Percentiles rank a stretch among this genome's conserved stretches.
These are phyloP conservation scores for Drosophila yooni DNA, from an alignment of 2,888 invertebrate genomes.

Conservation along the genomic window DNA sequence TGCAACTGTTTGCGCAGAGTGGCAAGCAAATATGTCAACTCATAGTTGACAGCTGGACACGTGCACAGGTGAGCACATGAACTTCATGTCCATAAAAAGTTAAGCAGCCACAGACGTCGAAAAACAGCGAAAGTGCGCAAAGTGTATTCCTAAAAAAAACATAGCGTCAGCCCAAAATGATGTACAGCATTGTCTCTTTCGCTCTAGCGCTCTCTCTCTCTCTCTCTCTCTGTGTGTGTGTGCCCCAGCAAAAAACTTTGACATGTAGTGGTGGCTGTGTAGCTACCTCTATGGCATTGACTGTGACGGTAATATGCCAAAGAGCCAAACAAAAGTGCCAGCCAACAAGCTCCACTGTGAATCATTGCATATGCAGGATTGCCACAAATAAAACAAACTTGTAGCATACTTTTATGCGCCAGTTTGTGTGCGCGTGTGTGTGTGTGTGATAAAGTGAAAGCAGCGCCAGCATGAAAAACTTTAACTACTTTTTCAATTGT, in stretches of 20 bases:
- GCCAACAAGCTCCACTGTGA: slow-evolving; percentile 46
- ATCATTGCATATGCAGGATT: slow-evolving; percentile 68
- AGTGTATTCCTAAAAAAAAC: slow-evolving; percentile 54
- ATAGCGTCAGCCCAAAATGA: slow-evolving; percentile 26
- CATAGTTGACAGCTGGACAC: slow-evolving; percentile 42
- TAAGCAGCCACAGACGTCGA: slow-evolving; percentile 47
- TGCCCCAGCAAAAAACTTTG: not conserved
- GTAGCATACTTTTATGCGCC: slow-evolving; percentile 47
- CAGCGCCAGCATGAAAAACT: slow-evolving; percentile 68
- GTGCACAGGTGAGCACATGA: slow-evolving; percentile 42
- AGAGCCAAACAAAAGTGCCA: slow-evolving; percentile 59
- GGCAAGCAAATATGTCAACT: slow-evolving; percentile 56
- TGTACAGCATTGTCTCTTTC: slow-evolving; percentile 7
- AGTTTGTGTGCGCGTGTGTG: slow-evolving; percentile 17
- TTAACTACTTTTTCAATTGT: slow-evolving; percentile 81
- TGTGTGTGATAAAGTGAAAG: slow-evolving; percentile 70
- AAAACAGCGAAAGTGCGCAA: slow-evolving; percentile 58
- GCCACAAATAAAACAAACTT: slow-evolving; percentile 31
- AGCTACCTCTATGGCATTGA: slow-evolving; percentile 35
- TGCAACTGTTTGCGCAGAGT: slow-evolving; percentile 32
- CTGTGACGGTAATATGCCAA: slow-evolving; percentile 61
- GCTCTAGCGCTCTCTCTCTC: not conserved
- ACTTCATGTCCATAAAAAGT: slow-evolving; percentile 24
- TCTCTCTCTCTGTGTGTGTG: not conserved
- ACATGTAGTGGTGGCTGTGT: not conserved